phyloP scores from a whole-genome alignment of 2,113 vertebrate genomes.

The Tragelaphus buxtoni region DNA sequence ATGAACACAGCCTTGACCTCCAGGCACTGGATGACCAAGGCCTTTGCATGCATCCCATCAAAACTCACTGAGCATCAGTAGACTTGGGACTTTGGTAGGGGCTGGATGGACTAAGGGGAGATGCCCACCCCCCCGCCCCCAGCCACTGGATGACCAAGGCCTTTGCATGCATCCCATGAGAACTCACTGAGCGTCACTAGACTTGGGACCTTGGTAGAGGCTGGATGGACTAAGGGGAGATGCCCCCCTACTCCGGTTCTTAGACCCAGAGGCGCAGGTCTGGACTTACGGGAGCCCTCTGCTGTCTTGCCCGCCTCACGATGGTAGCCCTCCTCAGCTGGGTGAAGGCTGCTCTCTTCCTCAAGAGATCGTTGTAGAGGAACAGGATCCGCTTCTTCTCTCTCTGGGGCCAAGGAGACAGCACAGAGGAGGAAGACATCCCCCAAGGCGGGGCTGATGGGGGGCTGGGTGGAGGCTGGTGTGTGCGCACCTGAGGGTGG shows the following conservation, averaged over 20 bases:
- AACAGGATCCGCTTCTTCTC: conserved; percentile 88
- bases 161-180: background rate
- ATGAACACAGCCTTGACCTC: background rate
- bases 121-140: no score
- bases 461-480: background rate
- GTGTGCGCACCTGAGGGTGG: background rate
- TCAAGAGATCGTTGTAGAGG: conserved; percentile 88
- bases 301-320: background rate
- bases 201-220: background rate
- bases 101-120: background rate
- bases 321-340: conserved; percentile 69
- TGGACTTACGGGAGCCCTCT: conserved; percentile 53
- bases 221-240: background rate
- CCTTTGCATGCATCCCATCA: background rate
- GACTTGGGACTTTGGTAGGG: background rate
- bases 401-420: conserved; percentile 73
- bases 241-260: background rate
- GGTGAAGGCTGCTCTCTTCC: conserved; percentile 73
- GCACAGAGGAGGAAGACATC: background rate
- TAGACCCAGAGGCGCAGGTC: accelerated
- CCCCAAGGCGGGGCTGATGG: background rate
- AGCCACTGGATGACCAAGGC: background rate
- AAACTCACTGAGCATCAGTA: background rate
- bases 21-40: background rate
- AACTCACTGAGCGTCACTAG: background rate